phyloP scores from a whole-genome alignment of 2,113 vertebrate species.

The Hystrix brachyura region DNA sequence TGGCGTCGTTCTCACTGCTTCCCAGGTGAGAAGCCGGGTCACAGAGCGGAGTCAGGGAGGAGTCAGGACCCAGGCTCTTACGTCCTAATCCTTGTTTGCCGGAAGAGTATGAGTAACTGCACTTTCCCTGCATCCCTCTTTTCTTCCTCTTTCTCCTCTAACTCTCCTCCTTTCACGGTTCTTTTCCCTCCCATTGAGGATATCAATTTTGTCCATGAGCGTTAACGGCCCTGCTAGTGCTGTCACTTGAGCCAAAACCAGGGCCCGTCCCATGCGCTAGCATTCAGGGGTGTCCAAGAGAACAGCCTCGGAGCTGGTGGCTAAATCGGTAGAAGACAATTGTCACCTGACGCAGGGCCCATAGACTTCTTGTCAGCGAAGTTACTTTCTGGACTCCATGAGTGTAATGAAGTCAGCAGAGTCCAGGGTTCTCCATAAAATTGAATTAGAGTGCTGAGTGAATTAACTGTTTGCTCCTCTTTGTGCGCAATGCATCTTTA shows the following conservation, averaged over 20 bases:
- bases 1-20: not conserved
- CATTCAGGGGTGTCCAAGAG: too few relatives aligned
- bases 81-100: not conserved
- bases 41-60: fast-evolving
- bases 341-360: not conserved
- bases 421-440: conserved; percentile 40
- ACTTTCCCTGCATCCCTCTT: fast-evolving
- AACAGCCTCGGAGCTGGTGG: not conserved
- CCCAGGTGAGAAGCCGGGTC: not conserved
- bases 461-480: conserved; percentile 43
- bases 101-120: fast-evolving
- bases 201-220: too few relatives aligned
- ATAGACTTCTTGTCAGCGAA: not conserved
- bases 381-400: not conserved
- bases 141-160: not conserved
- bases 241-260: not conserved
- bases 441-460: conserved; percentile 38
- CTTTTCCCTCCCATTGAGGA: not conserved
- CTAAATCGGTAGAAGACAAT: not conserved
- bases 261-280: too few relatives aligned
- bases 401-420: not conserved
- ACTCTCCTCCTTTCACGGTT: not conserved
- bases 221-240: not conserved
- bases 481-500: conserved; percentile 32
- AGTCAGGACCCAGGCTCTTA: not conserved